Percentiles rank a stretch among this genome's conserved stretches.
These are phyloP conservation scores for Sycophaga agraensis DNA, from an alignment of 1,140 invertebrate species.

Conservation along the genomic window DNA sequence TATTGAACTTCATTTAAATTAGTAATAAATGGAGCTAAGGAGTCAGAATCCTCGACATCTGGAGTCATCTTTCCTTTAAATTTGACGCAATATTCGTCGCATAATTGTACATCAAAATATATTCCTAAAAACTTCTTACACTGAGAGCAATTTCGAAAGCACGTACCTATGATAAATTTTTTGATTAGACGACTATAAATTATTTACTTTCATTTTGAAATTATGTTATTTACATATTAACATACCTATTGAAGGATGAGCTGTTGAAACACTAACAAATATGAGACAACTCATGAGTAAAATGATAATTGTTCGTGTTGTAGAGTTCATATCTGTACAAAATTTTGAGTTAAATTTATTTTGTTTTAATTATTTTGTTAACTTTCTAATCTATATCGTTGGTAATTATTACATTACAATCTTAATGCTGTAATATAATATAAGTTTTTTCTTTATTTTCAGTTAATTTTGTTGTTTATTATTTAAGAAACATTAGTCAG, in stretches of 20 bases:
- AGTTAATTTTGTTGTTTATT: too few species aligned
- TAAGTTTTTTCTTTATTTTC: too few species aligned
- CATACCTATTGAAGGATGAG: constrained; percentile 20
- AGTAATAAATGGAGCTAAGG: constrained; percentile 78
- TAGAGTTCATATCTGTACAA: constrained; percentile 4
- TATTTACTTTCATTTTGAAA: not conserved
- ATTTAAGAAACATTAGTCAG: too few species aligned
- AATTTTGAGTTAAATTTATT: too few species aligned
- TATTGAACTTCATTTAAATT: constrained; percentile 56
- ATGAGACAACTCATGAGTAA: constrained; percentile 7
- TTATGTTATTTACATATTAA: not conserved
- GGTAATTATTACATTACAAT: too few species aligned
- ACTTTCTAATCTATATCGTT: too few species aligned
- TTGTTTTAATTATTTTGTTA: too few species aligned
- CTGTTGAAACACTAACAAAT: not conserved
- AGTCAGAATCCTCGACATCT: constrained; percentile 78
- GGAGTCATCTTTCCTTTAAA: constrained; percentile 80
- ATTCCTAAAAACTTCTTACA: constrained; percentile 84
- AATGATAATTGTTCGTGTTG: not conserved
- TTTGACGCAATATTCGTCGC: constrained; percentile 78
- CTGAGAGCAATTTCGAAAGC: constrained; percentile 83
- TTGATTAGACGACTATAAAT: too few species aligned
- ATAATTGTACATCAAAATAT: constrained; percentile 81
- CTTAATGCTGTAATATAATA: too few species aligned
- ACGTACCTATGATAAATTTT: constrained; percentile 58